Conservation (phyloP, 2,113 vertebrate species). For the Caloenas nicobarica region DNA sequence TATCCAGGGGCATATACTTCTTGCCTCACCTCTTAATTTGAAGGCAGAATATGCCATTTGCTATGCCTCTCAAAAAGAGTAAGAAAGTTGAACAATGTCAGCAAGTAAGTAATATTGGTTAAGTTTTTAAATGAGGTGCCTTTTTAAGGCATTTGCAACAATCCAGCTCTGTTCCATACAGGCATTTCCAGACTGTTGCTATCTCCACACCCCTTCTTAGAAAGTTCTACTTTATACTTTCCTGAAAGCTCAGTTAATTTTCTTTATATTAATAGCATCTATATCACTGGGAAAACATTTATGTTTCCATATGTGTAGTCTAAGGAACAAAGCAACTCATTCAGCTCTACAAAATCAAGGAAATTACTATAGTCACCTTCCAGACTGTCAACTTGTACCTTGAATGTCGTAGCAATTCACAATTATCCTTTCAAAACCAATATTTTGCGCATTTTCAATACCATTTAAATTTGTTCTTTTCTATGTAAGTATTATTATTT, state of each 20-base stretch:
- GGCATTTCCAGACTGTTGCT: not conserved
- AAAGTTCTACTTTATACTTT: not conserved
- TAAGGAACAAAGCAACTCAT: slow-evolving; percentile 20
- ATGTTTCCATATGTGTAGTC: not conserved
- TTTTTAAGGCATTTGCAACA: not conserved
- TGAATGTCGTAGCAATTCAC: not conserved
- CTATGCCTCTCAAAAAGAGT: not conserved
- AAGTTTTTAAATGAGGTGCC: not conserved
- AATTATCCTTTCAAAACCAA: not conserved
- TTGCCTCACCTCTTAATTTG: not conserved
- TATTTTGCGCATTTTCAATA: not conserved
- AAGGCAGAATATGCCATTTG: not conserved
- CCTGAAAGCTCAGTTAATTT: slow-evolving; percentile 4
- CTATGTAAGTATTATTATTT: not conserved
- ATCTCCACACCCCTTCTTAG: not conserved
- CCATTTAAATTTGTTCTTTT: not conserved
- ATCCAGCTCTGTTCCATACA: not conserved
- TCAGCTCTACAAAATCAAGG: slow-evolving; percentile 6
- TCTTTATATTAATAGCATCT: not conserved
- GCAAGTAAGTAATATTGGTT: not conserved
- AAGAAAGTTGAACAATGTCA: not conserved
- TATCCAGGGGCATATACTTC: not conserved
- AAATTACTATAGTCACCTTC: slow-evolving; percentile 18
- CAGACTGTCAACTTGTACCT: not conserved
- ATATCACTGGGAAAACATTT: not conserved